phyloP scores from a whole-genome alignment of 1,140 invertebrate species.

The Diorhabda carinulata region DNA sequence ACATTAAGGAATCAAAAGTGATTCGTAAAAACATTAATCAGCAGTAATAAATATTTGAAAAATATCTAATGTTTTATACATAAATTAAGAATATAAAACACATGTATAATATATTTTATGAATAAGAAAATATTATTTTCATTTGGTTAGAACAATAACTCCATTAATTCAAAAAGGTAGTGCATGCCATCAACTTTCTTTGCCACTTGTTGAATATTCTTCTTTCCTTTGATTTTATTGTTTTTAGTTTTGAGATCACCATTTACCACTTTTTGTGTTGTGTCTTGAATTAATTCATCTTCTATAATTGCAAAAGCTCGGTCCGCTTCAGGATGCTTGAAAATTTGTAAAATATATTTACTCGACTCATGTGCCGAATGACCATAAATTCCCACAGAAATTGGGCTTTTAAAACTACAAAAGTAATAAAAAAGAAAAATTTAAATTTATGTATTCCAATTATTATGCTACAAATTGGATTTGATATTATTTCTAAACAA shows the following conservation, averaged over 20 bases:
- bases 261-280: neutral
- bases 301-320: slow-evolving; percentile 5
- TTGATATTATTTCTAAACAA: neutral
- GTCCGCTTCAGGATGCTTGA: neutral
- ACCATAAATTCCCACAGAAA: slow-evolving; percentile 3
- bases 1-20: too few relatives aligned
- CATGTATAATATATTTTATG: too few relatives aligned
- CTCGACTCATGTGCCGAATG: slow-evolving; percentile 3
- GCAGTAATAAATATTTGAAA: too few relatives aligned
- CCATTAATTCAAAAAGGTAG: neutral
- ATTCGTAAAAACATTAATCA: too few relatives aligned
- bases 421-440: neutral
- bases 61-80: too few relatives aligned
- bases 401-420: slow-evolving; percentile 3
- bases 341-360: neutral
- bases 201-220: neutral
- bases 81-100: too few relatives aligned
- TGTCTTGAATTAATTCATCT: neutral
- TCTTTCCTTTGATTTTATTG: neutral
- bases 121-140: too few relatives aligned
- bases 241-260: neutral
- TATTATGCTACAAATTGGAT: neutral
- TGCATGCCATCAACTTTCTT: neutral
- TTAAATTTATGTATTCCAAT: neutral
- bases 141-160: too few relatives aligned